These are phyloP conservation scores for Anolis apletophallus DNA, from an alignment of 2,797 vertebrate species.

Conservation along the genomic window DNA sequence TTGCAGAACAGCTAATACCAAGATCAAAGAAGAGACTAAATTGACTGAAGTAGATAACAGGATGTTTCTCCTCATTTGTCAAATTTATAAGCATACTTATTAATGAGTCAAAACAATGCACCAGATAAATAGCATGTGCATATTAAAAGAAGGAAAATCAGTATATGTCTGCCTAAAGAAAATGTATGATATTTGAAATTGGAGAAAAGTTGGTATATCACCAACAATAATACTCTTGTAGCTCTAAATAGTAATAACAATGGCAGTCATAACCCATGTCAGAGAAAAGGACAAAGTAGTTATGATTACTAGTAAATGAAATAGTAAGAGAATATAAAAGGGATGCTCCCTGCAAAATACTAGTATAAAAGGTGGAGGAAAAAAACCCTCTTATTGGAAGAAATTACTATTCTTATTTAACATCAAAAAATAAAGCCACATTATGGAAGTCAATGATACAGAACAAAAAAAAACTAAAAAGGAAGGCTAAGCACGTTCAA, in stretches of 20 bases:
- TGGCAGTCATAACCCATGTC: background rate
- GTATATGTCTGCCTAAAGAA: background rate
- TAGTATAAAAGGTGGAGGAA: background rate
- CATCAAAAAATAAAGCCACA: constrained; percentile 7
- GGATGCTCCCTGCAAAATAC: background rate
- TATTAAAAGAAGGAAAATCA: background rate
- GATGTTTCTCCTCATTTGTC: background rate
- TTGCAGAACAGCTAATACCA: background rate
- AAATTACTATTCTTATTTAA: constrained; percentile 8
- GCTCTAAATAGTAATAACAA: background rate
- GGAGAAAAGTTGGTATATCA: background rate
- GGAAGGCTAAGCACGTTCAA: background rate
- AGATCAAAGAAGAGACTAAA: constrained; percentile 20
- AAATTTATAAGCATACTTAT: constrained; percentile 4
- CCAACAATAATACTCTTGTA: background rate
- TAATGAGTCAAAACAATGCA: background rate
- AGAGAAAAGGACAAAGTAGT: background rate
- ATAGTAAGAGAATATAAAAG: background rate
- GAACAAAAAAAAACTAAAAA: background rate
- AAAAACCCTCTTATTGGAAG: background rate
- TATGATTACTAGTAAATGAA: background rate
- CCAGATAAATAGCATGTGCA: background rate
- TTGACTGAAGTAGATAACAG: background rate
- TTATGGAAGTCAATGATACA: background rate
- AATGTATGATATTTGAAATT: background rate